Conservation (phyloP, 2,113 vertebrate genomes). For the Arizona elegans region DNA sequence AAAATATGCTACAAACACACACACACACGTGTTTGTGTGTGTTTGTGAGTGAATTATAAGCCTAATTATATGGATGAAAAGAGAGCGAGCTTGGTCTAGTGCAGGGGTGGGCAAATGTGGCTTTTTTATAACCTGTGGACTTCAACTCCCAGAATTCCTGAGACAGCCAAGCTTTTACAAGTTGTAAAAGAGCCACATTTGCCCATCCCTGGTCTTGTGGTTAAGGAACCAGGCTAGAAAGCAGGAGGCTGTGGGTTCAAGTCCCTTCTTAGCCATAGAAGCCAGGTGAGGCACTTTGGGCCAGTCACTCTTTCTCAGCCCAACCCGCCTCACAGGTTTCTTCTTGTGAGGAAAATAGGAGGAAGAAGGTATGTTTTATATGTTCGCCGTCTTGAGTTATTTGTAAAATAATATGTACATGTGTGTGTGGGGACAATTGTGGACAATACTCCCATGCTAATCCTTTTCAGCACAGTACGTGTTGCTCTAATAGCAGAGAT, state of each 20-base stretch:
- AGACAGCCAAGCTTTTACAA: too few species aligned
- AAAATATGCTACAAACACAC: too few species aligned
- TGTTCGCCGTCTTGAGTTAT: not conserved
- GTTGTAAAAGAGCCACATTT: too few species aligned
- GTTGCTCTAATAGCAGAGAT: constrained; percentile 57
- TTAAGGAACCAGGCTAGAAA: not conserved
- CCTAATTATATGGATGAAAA: too few species aligned
- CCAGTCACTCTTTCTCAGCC: not conserved
- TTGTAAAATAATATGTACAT: constrained; percentile 28
- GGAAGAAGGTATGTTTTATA: not conserved
- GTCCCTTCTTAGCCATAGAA: not conserved
- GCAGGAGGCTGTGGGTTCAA: not conserved
- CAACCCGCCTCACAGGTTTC: not conserved
- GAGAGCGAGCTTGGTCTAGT: too few species aligned
- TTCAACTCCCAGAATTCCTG: too few species aligned
- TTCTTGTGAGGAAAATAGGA: not conserved
- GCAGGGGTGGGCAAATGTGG: too few species aligned
- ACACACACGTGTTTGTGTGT: too few species aligned
- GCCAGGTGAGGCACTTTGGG: not conserved
- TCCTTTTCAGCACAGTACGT: constrained; percentile 53
- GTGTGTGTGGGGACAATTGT: constrained; percentile 37
- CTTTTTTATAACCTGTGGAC: too few species aligned
- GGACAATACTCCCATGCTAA: constrained; percentile 40
- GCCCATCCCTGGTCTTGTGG: not conserved
- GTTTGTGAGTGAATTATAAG: too few species aligned